phyloP scores from a whole-genome alignment of 2,113 vertebrate species.

The Carollia perspicillata region DNA sequence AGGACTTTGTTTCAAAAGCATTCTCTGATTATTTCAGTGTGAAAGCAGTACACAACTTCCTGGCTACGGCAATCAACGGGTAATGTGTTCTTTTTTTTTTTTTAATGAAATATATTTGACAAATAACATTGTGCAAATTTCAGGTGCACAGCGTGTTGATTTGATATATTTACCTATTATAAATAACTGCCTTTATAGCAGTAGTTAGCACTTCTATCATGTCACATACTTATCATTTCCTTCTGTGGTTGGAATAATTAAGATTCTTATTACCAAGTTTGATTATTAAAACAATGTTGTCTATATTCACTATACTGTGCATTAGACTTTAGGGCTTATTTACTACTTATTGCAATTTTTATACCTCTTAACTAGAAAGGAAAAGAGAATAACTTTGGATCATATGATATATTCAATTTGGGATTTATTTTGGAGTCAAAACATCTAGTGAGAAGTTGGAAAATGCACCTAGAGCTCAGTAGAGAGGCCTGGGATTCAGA shows the following conservation, averaged over 20 bases:
- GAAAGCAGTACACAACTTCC: background rate
- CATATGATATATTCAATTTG: background rate
- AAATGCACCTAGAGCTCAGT: background rate
- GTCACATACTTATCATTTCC: too few relatives aligned
- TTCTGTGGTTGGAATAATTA: background rate
- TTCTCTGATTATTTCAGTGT: background rate
- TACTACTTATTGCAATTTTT: background rate
- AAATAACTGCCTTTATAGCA: too few relatives aligned
- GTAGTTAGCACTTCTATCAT: background rate
- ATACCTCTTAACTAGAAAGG: background rate
- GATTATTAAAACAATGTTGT: background rate
- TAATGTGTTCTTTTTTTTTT: background rate
- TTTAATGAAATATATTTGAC: background rate
- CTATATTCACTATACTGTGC: background rate
- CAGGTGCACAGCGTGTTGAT: too few relatives aligned
- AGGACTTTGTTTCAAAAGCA: background rate
- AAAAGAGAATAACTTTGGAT: background rate
- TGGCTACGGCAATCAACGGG: background rate
- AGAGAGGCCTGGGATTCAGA: background rate
- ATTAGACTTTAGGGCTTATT: background rate
- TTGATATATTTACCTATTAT: background rate
- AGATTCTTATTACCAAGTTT: background rate
- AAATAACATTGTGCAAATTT: background rate
- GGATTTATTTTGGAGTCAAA: background rate
- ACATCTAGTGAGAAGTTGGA: background rate